A percentile compares a stretch with the other conserved stretches of the same genome.
These are phyloP conservation scores for Loris lydekkerianus DNA, from an alignment of 2,797 vertebrate genomes.

Conservation along the genomic window DNA sequence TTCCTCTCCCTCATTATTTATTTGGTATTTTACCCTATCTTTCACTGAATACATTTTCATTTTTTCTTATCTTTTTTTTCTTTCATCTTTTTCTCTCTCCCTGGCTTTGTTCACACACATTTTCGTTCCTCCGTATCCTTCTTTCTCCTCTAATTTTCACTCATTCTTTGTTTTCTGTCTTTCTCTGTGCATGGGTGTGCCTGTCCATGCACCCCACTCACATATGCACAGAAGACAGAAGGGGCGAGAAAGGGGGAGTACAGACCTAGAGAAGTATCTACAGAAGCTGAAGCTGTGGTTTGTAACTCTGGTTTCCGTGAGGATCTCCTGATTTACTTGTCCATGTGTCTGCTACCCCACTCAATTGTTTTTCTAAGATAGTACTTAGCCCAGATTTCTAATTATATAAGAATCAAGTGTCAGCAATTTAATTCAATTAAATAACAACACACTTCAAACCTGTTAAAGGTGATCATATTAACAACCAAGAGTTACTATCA, in stretches of 20 bases:
- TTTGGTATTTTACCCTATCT: background rate
- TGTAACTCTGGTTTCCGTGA: background rate
- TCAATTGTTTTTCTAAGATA: background rate
- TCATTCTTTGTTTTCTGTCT: background rate
- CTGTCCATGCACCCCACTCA: background rate
- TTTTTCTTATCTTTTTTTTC: background rate
- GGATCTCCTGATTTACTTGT: background rate
- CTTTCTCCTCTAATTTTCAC: background rate
- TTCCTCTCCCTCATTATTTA: background rate
- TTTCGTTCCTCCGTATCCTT: background rate
- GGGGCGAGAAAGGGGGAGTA: too few relatives aligned
- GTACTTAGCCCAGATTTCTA: background rate
- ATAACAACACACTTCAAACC: background rate
- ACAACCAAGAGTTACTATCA: background rate
- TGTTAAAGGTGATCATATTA: background rate
- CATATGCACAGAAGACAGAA: background rate
- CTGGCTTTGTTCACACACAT: background rate
- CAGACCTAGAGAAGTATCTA: background rate
- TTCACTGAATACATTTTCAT: background rate
- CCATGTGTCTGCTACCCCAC: background rate
- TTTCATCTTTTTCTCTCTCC: background rate
- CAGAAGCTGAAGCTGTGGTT: background rate
- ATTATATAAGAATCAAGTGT: background rate
- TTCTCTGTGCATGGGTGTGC: background rate
- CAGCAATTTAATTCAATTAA: background rate